These are phyloP conservation scores for Matsumurasca onukii DNA, from an alignment of 1,140 invertebrate genomes.

Conservation along the genomic window DNA sequence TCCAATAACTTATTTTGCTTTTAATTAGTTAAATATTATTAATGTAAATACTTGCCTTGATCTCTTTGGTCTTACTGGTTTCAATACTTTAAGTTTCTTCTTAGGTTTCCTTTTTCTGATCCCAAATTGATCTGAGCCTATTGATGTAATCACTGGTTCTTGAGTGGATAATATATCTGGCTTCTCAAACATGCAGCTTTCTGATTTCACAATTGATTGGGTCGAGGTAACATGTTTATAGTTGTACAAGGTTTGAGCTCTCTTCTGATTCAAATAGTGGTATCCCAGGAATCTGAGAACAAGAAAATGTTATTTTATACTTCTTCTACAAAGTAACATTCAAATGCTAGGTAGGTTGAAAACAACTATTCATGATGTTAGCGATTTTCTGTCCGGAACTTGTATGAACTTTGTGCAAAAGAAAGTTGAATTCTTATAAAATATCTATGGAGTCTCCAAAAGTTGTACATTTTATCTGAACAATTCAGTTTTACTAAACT, in stretches of 20 bases:
- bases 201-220: background rate
- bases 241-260: background rate
- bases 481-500: no score
- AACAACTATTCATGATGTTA: background rate
- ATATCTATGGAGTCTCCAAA: background rate
- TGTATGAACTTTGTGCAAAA: background rate
- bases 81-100: background rate
- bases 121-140: background rate
- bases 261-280: conserved; percentile 15
- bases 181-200: background rate
- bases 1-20: background rate
- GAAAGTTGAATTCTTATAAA: background rate
- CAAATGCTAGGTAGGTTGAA: background rate
- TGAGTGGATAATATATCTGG: background rate
- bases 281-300: conserved; percentile 3
- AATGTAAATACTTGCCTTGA: background rate
- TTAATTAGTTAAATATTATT: background rate
- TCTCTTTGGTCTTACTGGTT: background rate
- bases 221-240: background rate
- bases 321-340: background rate
- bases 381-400: no score
- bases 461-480: no score
- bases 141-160: background rate
- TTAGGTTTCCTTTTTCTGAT: background rate
- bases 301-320: conserved; percentile 1